Conservation (phyloP, 2,888 invertebrate genomes). For the Drosophila mayaguana region DNA sequence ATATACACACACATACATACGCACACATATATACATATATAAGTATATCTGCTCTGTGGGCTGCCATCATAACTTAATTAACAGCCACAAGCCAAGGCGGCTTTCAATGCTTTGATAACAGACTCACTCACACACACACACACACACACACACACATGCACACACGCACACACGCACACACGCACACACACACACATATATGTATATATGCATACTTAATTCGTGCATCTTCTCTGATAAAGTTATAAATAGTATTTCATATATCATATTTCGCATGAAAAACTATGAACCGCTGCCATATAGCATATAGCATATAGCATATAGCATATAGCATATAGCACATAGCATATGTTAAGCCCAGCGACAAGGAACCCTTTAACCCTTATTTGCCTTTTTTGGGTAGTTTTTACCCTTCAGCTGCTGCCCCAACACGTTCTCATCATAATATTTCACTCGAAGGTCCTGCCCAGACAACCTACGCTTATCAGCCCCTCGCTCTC, state of each 20-base stretch:
- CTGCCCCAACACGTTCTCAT: conserved; percentile 69
- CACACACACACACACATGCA: conserved; percentile 17
- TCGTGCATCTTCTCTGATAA: conserved; percentile 55
- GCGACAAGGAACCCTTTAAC: no score
- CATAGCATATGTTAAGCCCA: no score
- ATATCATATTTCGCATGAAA: conserved; percentile 54
- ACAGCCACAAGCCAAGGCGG: conserved; percentile 68
- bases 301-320: background rate
- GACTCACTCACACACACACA: conserved; percentile 25
- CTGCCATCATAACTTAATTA: conserved; percentile 81
- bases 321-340: no score
- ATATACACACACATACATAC: no score
- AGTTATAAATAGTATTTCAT: conserved; percentile 72
- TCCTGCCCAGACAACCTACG: conserved; percentile 18
- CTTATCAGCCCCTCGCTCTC: conserved; percentile 5
- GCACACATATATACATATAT: background rate
- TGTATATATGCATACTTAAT: conserved; percentile 12
- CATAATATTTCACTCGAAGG: conserved; percentile 71
- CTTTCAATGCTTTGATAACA: conserved; percentile 59
- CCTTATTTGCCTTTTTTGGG: no score
- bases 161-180: background rate
- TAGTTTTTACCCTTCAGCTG: conserved; percentile 30
- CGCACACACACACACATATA: background rate
- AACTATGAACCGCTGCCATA: conserved; percentile 60
- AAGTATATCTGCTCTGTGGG: conserved; percentile 54